phyloP scores from a whole-genome alignment of 1,140 invertebrate genomes.

The Papilio machaon region DNA sequence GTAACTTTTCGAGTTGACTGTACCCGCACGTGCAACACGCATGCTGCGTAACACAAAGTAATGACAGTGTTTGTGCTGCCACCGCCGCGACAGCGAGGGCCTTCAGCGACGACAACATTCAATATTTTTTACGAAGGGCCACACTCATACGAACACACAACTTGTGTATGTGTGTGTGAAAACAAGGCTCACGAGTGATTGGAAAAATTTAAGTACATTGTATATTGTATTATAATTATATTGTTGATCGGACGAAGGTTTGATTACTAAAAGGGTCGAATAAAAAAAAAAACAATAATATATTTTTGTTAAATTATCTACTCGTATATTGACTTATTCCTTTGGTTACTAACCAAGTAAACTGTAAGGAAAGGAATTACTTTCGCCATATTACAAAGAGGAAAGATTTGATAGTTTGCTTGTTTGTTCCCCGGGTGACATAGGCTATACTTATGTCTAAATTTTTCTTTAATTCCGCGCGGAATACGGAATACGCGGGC shows the following conservation, averaged over 20 bases:
- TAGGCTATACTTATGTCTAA: too few relatives aligned
- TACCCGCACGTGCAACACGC: conserved; percentile 66
- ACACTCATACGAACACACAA: conserved; percentile 40
- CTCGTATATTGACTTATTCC: too few relatives aligned
- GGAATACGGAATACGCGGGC: too few relatives aligned
- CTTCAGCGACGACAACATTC: conserved; percentile 54
- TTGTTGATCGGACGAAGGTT: not conserved
- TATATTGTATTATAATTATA: conserved; percentile 12
- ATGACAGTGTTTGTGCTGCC: conserved; percentile 51
- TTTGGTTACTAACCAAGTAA: too few relatives aligned
- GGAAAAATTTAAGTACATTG: conserved; percentile 19
- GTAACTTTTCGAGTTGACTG: conserved; percentile 45
- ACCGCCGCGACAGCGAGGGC: conserved; percentile 49
- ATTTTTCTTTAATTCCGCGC: too few relatives aligned
- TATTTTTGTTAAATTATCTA: not conserved
- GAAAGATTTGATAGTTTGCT: too few relatives aligned
- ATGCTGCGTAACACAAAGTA: conserved; percentile 64
- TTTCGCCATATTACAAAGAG: too few relatives aligned
- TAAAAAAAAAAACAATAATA: not conserved
- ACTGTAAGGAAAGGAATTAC: too few relatives aligned
- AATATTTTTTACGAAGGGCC: conserved; percentile 58
- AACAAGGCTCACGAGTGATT: conserved; percentile 2
- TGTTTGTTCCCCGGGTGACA: too few relatives aligned
- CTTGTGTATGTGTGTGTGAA: conserved; percentile 24
- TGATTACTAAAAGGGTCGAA: not conserved